Percentiles rank a stretch among this genome's conserved stretches.
Evolutionary conservation across 2,113 vertebrate genomes (phyloP).

Genomic region (Brachyhypopomus occidentalis): DNA sequence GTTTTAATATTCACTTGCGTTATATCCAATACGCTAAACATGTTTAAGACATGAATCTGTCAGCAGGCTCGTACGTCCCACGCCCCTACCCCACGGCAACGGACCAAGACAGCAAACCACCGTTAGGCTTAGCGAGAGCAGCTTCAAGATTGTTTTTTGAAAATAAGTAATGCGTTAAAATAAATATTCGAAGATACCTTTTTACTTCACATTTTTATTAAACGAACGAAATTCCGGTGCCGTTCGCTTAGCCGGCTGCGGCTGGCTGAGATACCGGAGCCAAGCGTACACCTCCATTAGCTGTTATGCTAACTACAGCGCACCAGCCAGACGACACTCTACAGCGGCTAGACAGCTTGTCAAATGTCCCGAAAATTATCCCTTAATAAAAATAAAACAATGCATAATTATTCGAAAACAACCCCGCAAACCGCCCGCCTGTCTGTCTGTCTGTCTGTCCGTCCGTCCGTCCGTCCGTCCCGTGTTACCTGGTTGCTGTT

Average conservation of each 20-base stretch:
- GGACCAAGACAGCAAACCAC: not conserved
- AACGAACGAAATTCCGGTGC: too few species aligned
- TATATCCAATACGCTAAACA: not conserved
- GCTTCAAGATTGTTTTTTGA: not conserved
- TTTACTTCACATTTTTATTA: too few species aligned
- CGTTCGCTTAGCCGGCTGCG: too few species aligned
- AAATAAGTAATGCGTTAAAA: too few species aligned
- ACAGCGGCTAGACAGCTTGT: not conserved
- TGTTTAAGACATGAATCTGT: not conserved
- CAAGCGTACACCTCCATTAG: too few species aligned
- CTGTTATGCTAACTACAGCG: not conserved
- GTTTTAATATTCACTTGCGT: too few species aligned
- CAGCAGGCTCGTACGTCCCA: not conserved
- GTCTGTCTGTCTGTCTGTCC: too few species aligned
- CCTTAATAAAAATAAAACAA: not conserved
- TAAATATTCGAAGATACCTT: too few species aligned
- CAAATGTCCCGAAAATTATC: not conserved
- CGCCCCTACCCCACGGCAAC: not conserved
- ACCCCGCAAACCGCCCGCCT: too few species aligned
- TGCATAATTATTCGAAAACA: not conserved
- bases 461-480: too few species aligned
- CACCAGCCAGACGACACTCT: not conserved
- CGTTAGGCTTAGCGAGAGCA: not conserved
- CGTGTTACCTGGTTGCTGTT: slow-evolving; percentile 57
- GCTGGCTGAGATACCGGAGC: too few species aligned